Evolutionary conservation across 2,113 vertebrate genomes (phyloP).

Genomic region (human): GRCh38 chr13:96741001-96741500

Average conservation of each 20-base stretch:
- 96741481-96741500: neutral
- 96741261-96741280: conserved; percentile 17
- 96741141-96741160: conserved; percentile 66
- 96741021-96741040: conserved; percentile 40
- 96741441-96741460: neutral
- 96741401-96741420: neutral
- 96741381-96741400: neutral
- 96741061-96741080: conserved; percentile 64
- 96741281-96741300: neutral
- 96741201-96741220: neutral
- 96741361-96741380: neutral
- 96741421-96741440: neutral
- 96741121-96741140: conserved; percentile 54
- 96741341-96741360: neutral
- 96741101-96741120: conserved; percentile 60
- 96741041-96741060: conserved; percentile 34
- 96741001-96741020: conserved; percentile 40
- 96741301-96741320: neutral
- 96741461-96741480: neutral
- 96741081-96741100: conserved; percentile 11
- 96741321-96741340: conserved; percentile 2
- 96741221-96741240: neutral
- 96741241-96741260: conserved; percentile 40
- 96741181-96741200: conserved; percentile 56
- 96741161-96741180: conserved; percentile 69